These are phyloP conservation scores for Hypanus sabinus DNA, from an alignment of 2,113 vertebrate genomes.

Conservation along the genomic window DNA sequence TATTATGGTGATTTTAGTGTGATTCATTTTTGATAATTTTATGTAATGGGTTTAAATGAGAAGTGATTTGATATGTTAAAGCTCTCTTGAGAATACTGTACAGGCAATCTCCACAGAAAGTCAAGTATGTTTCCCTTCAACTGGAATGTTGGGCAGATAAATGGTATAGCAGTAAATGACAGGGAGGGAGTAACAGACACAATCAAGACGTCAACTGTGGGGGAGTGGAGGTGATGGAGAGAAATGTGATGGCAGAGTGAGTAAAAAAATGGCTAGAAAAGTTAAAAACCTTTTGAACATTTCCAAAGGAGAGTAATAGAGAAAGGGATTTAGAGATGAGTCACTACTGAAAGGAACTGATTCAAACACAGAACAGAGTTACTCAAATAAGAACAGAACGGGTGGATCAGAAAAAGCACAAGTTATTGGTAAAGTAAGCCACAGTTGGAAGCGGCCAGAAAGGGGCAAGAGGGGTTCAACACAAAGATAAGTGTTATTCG, in stretches of 20 bases:
- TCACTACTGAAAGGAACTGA: neutral
- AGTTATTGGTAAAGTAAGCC: neutral
- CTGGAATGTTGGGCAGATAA: constrained; percentile 29
- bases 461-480: neutral
- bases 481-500: neutral
- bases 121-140: neutral
- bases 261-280: neutral
- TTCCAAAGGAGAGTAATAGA: neutral
- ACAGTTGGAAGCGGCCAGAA: neutral
- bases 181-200: neutral
- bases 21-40: neutral
- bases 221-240: neutral
- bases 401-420: neutral
- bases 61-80: constrained; percentile 20
- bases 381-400: neutral
- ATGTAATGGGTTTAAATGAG: constrained; percentile 9
- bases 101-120: neutral
- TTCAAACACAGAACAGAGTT: neutral
- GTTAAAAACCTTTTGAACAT: neutral
- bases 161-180: constrained; percentile 20
- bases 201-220: neutral
- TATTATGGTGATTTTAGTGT: neutral
- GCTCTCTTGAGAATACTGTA: constrained; percentile 3
- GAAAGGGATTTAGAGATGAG: neutral
- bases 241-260: neutral